Base-by-base conservation (phyloP, 2,888 invertebrate genomes). In the Ormyrus labotus region DNA sequence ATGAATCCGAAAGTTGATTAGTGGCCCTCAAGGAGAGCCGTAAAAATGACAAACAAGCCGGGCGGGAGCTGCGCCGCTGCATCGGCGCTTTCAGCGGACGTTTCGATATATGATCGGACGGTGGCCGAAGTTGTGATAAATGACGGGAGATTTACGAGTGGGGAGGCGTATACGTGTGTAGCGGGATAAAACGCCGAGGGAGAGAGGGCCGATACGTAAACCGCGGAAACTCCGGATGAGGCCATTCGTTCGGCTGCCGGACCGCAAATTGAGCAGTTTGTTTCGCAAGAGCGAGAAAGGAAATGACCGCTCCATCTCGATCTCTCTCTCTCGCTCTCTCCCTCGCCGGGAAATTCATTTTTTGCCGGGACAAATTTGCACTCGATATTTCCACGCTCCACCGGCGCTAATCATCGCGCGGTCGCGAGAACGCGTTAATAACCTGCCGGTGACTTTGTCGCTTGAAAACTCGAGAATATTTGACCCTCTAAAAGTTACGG, bases 241-340 rank as follows among this genome's bases (percentile, higher is more conserved):
- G 86, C 85, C 85, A 87, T 89, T 88, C 87, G 86, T 88, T 88
- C 85, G 83, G 84, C 82, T 85, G 85, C 85, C 83, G 84, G 84
- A 85, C 86, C 87, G 81, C 87, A 89, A 89, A 89, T 89, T 88
- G 88, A 89, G 86, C 87, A 88, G 87, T 89, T 88, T 89, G 87
- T 89, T 88, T 87, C 84, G 82, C 80, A 50, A 69, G 75, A 61
- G 72, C 72, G 75, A 67, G 63, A 76, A 70, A 69, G 77, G 73
- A 81, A 81, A 77, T 72, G 77, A 68, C 69, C 81, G 68, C 64
- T 77, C 60, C 53, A 70, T 82, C 72, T 72, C 74, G 34, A 55
- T 65, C 64, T 53, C 63, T 74, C 74, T 69, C 55, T 11, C 3
- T 45, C 34, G 9, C 53, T 47, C 61, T 51, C 1, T 57, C 53